Base-by-base conservation (phyloP, 2,888 invertebrate genomes). In the Choristoneura rosaceana region DNA sequence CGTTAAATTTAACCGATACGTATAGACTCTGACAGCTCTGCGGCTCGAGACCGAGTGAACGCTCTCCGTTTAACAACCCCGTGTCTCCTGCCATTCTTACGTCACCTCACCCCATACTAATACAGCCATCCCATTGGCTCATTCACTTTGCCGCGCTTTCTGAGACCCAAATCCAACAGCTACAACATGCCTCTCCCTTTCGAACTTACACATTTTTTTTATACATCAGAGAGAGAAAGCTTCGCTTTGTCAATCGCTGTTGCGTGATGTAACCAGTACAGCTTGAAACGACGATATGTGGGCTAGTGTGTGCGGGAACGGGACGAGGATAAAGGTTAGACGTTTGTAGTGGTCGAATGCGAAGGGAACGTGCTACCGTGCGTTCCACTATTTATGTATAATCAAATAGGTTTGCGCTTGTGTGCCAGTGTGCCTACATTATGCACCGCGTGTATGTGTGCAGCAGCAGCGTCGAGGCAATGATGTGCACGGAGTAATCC, bases 361-460 rank as follows among this genome's bases (percentile, higher is more conserved):
- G 90, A 93, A 93, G 92, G 92, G 92, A 93, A 90, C 92, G 90
- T 91, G 93, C 93, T 93, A 93, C 94, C 89, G 94, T 93, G 93
- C 91, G 93, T 91, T 93, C 89, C 86, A 92, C 93, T 93, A 92
- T 93, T 93, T 93, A 92, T n/a, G n/a, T n/a, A n/a, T 93, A 93
- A 93, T 93, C 90, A 91, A 93, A 93, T 91, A 87, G 85, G 81
- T 80, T 78, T 81, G 82, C 75, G 76, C 79, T 79, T 81, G 92
- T 93, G 92, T 90, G 91, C 86, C 89, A 85, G 87, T 88, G 87
- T 89, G 83, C 84, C 84, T 82, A 93, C 92, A 84, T 87, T 90
- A 92, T 94, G 92, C 93, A 93, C 88, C 90, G 84, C 90, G 87
- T 84, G 90, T 86, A 85, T 73, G 71, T 66, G 81, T 79, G 75